Evolutionary conservation across 2,113 vertebrate species (phyloP).

Genomic region (Pongo abelii): DNA sequence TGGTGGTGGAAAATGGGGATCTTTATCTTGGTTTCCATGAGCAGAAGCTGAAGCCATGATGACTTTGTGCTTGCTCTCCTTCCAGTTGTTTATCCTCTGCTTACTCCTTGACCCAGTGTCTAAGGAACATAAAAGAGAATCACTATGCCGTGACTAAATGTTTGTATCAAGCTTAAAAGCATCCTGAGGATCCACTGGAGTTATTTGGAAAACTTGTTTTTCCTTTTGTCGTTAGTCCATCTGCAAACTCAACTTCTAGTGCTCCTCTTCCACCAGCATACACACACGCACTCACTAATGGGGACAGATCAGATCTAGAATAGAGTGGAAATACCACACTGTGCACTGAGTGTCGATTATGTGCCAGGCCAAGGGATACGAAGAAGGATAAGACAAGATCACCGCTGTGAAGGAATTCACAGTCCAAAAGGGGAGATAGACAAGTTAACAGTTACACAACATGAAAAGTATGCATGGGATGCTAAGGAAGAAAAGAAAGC

Average conservation of each 20-base stretch:
- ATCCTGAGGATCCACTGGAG: background rate
- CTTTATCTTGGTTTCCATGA: conserved; percentile 64
- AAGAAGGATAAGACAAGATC: background rate
- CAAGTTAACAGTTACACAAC: background rate
- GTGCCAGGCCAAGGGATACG: background rate
- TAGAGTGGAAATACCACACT: background rate
- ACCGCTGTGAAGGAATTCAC: background rate
- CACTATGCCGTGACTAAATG: background rate
- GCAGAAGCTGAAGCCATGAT: conserved; percentile 70
- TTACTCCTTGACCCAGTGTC: background rate
- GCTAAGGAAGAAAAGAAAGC: background rate
- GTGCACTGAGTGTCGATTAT: background rate
- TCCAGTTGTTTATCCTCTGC: background rate
- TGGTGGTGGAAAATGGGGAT: conserved; percentile 52
- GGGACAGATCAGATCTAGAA: background rate
- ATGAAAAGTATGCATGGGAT: background rate
- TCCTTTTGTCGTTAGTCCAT: background rate
- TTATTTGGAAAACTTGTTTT: background rate
- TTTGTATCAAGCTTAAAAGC: background rate
- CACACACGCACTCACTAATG: background rate
- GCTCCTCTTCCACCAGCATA: background rate
- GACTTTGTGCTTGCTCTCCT: background rate
- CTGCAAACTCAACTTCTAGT: background rate
- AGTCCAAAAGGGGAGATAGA: background rate
- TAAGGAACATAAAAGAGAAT: conserved; percentile 36